Evolutionary conservation across 2,113 vertebrate genomes (phyloP), one percentile per base, ranked within the genome.

Genomic region (Ailurus styani): DNA sequence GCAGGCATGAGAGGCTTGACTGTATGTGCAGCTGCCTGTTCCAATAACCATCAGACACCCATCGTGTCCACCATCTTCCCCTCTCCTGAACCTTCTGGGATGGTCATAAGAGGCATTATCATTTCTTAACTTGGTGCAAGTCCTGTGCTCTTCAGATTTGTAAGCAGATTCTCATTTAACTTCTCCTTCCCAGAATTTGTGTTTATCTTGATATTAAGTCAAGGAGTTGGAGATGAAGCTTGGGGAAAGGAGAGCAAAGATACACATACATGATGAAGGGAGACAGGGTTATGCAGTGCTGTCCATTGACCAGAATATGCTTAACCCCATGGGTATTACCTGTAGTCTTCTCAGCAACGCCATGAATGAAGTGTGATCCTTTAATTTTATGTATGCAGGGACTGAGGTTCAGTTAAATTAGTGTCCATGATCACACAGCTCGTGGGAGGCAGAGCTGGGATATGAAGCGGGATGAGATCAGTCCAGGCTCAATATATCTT

Each of bases 151-250:
- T 78, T 72, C n/a, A 40, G 17, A 40, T 96, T 68, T 94, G 37
- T 85, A 45, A 40, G 25, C 5, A 25, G 25, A 66, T 77, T 78
- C 21, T 78, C 17, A 50, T 47, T 68, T 52, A 40, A 23, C 34
- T 25, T 57, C 17, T 15, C n/a, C 1, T 86, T 29, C 20, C 13
- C 17, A 25, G 20, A 75, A 47, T 89, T 94, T 91, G 55, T 90
- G 84, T 96, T 90, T 60, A 73, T 95, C 47, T 78, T 21, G 29
- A 47, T 57, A 66, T 45, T 10, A 52, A 21, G 47, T 66, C 45
- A 89, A 8, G 42, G 37, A 93, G 42, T 84, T 86, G 14, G 42
- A 57, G 23, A 10, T 90, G 31, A 40, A 7, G 0, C 15, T 23
- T 21, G 7, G 13, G 25, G 14, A 77, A 87, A 95, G 85, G 45